Base-by-base conservation (phyloP, 2,113 vertebrate genomes). In the Acanthochromis polyacanthus region DNA sequence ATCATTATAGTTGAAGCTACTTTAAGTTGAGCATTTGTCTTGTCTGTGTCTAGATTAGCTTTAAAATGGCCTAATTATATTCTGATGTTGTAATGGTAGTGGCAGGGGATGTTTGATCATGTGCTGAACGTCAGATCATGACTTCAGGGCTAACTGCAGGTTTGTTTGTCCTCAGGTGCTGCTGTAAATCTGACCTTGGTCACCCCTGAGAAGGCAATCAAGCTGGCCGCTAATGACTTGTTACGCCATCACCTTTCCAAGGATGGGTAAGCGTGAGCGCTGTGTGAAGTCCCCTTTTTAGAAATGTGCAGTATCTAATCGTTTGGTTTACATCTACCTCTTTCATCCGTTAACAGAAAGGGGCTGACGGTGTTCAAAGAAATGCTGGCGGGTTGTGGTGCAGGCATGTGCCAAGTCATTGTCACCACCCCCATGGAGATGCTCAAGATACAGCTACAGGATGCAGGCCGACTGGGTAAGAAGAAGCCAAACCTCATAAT, bases 371-470 rank as follows among this genome's bases (percentile, higher is more conserved):
- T 96, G 53, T 81, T 94, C 17, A 96, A 91, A 91, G 95, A 96
- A 84, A 96, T 96, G 95, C 69, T 96, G 87, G 94, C 95, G 19
- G 95, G 95, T 0, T 96, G 95, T 78, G 95, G 94, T 63, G 95
- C 95, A 0, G 95, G 95, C 73, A 95, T 94, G 88, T 95, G 95
- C 52, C 95, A 96, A 67, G 95, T 96, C 12, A 53, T 96, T 58
- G 59, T 96, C 60, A 96, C 95, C 22, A 96, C 95, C 19, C 95
- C 95, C 5, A 96, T 96, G 95, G 95, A 96, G 74, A 96, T 96
- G 95, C 94, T 96, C 5, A 96, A 96, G 89, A 96, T 96, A 51
- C 95, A 96, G 83, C 82, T 96, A 0, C 95, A 96, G 81, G 95
- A 96, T 71, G 95, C 95, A 11, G 95, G 95, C 45, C 91, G 95